Conservation (phyloP, 2,113 vertebrate species). For the Apus apus region DNA sequence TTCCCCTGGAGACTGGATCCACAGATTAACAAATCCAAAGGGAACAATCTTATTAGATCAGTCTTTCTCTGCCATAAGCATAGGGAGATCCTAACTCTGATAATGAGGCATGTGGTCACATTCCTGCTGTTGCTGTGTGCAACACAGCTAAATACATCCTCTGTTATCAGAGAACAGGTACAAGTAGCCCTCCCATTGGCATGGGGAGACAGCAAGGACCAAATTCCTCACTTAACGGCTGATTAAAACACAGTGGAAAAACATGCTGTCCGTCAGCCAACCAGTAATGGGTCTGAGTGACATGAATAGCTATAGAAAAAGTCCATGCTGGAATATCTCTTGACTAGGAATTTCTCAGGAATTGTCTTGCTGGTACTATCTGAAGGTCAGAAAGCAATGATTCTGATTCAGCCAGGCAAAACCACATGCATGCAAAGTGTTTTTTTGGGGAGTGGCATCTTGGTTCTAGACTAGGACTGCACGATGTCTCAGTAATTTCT, state of each 20-base stretch:
- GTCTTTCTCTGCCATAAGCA: too few species aligned
- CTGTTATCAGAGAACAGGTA: too few species aligned
- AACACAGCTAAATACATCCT: too few species aligned
- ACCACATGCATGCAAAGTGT: background rate
- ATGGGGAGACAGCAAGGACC: background rate
- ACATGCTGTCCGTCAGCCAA: background rate
- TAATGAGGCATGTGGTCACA: too few species aligned
- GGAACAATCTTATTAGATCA: too few species aligned
- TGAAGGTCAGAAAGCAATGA: too few species aligned
- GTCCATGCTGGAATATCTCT: accelerated
- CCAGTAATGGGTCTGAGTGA: background rate
- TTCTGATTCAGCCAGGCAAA: background rate
- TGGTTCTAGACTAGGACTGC: background rate
- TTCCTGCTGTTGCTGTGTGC: too few species aligned
- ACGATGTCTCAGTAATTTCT: background rate
- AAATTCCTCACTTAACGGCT: background rate
- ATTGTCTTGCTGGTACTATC: background rate
- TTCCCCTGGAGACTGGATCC: too few species aligned
- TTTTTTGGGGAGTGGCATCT: background rate
- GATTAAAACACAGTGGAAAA: background rate
- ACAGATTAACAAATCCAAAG: too few species aligned
- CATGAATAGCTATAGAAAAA: background rate
- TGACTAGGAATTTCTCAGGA: background rate
- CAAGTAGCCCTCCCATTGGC: background rate
- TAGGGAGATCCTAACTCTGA: too few species aligned